Evolutionary conservation across 2,797 vertebrate genomes (phyloP), one percentile per base, ranked within the genome.

Genomic region (Cuculus canorus): DNA sequence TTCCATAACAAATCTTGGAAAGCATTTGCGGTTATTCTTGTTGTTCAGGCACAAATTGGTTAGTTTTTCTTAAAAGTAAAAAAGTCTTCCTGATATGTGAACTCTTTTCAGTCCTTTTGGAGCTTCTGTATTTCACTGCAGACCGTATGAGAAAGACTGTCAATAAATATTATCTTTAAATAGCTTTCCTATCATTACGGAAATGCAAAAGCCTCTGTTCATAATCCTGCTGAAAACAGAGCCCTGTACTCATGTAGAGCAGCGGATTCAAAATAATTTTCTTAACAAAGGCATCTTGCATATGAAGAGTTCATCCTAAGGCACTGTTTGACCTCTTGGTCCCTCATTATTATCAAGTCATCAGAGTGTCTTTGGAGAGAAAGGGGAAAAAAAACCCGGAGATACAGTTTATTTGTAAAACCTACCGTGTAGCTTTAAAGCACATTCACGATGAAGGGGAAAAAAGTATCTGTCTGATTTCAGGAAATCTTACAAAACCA

Each of bases 231-330:
- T 81, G 79, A 95, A 92, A 96, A 94, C 90, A 94, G 88, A 96
- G 95, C 79, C 89, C 95, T 95, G 95, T 94, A 94, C 94, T 96
- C 97, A 95, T 82, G 91, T 96, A 96, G 95, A 93, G 90, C 84
- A 96, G 72, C 27, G 59, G 35, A 91, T 95, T 95, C 94, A 96
- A 97, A 97, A 95, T 95, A 89, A 95, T 97, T 97, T 97, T 97
- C 96, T 92, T 97, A 97, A 96, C 83, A 97, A 96, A 93, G 90
- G 90, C 86, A 95, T 88, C 91, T 95, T 96, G 86, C 93, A 95
- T 97, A 94, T 96, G 96, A 96, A 93, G 96, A 97, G 88, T 95
- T 91, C 63, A 92, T 94, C 93, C 97, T 95, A 95, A 97, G 93
- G 92, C 92, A 89, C 94, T 95, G 94, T 96, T 97, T 96, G 94